Evolutionary conservation across 2,888 invertebrate genomes (phyloP), one percentile per base, ranked within the genome.

Genomic region (Leptopterna dolabrata): DNA sequence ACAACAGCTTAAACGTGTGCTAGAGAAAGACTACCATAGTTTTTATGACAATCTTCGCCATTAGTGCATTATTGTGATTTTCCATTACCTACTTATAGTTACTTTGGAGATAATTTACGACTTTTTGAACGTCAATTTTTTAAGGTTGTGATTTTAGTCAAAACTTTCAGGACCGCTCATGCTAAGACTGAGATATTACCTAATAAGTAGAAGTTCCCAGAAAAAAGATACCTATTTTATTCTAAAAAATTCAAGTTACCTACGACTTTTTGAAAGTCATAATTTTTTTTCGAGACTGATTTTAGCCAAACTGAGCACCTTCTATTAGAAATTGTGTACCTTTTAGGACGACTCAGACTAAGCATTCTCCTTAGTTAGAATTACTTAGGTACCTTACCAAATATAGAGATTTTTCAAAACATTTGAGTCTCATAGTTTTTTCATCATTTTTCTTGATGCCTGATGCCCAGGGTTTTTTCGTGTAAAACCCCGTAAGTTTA

Each of bases 41-140:
- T 82, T 82, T 70, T n/a, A n/a, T 63, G 82, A 82, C 16, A 78
- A 30, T 78, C 27, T 78, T 13, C 78, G 78, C 14, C 78, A 78
- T 78, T 76, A 76, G 36, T 9, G 16, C 16, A 78, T 30, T 73
- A 4, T n/a, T 43, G 13, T 47, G 13, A 47, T 47, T 47, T 9
- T 47, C 47, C 13, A 2, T 36, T n/a, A n/a, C 36, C 36, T 36
- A 36, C 4, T 36, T 36, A 36, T 36, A 36, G 36, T 36, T 36
- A 47, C 47, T 11, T 78, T 16, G 47, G 13, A 7, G 9, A 27
- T 73, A 27, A 73, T 73, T 30, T 11, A 43, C 19, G 41, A 14
- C 16, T 9, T 78, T 41, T 16, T 36, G 43, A n/a, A n/a, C n/a
- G 43, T 43, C 43, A 43, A 43, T 43, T 43, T 11, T 43, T 43